Conservation (phyloP, 2,797 vertebrate genomes). For the Myotis planiceps region DNA sequence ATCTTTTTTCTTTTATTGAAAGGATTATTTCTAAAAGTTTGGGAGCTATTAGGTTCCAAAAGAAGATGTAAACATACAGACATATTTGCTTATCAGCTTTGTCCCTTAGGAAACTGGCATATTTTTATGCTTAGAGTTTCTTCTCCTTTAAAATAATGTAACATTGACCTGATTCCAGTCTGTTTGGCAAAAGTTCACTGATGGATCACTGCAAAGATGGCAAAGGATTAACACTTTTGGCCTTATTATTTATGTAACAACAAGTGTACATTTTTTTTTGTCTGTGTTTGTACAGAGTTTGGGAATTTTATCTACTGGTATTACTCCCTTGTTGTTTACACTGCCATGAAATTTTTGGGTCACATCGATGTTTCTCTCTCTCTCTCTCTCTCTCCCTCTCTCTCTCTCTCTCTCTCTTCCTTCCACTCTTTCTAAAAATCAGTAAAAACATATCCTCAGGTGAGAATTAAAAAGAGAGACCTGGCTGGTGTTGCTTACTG, state of each 20-base stretch:
- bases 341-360: too few species aligned
- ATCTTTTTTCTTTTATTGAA: background rate
- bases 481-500: too few species aligned
- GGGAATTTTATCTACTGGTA: too few species aligned
- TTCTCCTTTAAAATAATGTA: slow-evolving; percentile 18
- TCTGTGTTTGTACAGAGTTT: background rate
- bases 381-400: too few species aligned
- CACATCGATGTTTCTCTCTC: too few species aligned
- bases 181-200: slow-evolving; percentile 39
- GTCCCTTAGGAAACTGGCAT: background rate
- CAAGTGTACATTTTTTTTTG: background rate
- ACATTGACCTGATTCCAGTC: background rate
- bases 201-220: background rate
- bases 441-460: too few species aligned
- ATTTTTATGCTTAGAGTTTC: slow-evolving; percentile 13
- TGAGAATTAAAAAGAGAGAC: too few species aligned
- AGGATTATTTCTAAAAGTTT: slow-evolving; percentile 5
- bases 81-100: background rate
- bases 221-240: background rate
- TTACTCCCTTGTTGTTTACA: too few species aligned
- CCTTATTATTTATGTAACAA: slow-evolving; percentile 33
- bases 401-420: too few species aligned
- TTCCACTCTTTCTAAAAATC: too few species aligned
- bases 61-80: background rate
- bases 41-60: background rate